A percentile compares a stretch with the other conserved stretches of the same genome.
phyloP scores from a whole-genome alignment of 2,113 vertebrate genomes.

The Percopsis transmontana region DNA sequence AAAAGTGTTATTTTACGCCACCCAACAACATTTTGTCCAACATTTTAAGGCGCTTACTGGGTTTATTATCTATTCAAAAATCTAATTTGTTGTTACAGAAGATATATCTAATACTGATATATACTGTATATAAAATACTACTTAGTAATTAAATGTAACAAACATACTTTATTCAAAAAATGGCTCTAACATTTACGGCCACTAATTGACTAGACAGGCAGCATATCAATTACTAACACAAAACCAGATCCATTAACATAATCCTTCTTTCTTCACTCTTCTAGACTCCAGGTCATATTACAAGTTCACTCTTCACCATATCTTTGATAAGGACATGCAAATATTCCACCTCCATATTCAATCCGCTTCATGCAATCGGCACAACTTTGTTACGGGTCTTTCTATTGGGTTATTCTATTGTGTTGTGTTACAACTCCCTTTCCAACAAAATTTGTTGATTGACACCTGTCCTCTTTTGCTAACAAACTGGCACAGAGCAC shows the following conservation, averaged over 20 bases:
- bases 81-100: too few relatives aligned
- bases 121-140: too few relatives aligned
- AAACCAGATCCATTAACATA: neutral
- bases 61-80: too few relatives aligned
- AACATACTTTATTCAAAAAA: too few relatives aligned
- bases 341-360: neutral
- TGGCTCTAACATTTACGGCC: neutral
- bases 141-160: too few relatives aligned
- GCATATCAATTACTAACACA: neutral
- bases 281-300: neutral
- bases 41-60: too few relatives aligned
- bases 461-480: conserved; percentile 18
- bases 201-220: neutral
- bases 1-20: too few relatives aligned
- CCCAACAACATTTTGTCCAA: too few relatives aligned
- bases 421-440: conserved; percentile 4
- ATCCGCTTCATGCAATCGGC: neutral
- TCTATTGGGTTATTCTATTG: neutral
- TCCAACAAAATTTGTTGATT: conserved; percentile 22
- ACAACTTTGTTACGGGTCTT: neutral
- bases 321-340: neutral
- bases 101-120: too few relatives aligned
- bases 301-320: neutral
- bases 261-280: neutral
- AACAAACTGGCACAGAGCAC: conserved; percentile 16